A percentile compares a stretch with the other conserved stretches of the same genome.
These are phyloP conservation scores for Seriola dumerili DNA, from an alignment of 2,113 vertebrate species.

Conservation along the genomic window DNA sequence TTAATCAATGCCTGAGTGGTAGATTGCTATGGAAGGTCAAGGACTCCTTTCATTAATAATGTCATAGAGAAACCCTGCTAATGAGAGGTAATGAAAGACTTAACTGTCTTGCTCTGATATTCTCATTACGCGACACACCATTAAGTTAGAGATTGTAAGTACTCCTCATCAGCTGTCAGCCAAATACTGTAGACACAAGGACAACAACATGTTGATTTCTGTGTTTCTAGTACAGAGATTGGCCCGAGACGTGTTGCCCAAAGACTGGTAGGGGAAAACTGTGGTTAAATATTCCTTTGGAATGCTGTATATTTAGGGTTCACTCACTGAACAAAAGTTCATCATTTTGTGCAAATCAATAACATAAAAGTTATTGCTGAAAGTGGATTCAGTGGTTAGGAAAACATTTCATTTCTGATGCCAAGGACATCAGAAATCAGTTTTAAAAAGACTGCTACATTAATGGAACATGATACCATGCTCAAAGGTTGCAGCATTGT, in stretches of 20 bases:
- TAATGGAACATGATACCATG: no score
- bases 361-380: no score
- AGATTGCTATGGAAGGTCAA: slow-evolving; percentile 74
- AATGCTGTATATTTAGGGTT: no score
- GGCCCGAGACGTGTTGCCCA: not conserved
- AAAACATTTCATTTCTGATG: no score
- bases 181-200: not conserved
- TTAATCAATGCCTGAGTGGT: slow-evolving; percentile 72
- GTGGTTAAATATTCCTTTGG: not conserved
- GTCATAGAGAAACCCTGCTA: slow-evolving; percentile 62
- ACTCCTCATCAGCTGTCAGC: slow-evolving; percentile 7
- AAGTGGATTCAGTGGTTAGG: no score
- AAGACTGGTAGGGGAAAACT: not conserved
- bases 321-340: no score
- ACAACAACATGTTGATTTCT: not conserved
- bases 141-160: slow-evolving; percentile 9
- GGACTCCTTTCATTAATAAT: slow-evolving; percentile 73
- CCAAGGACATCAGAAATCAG: no score
- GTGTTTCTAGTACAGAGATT: not conserved
- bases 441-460: no score
- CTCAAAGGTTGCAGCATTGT: no score
- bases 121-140: slow-evolving; percentile 39
- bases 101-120: slow-evolving; percentile 42
- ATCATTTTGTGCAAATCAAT: no score
- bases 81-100: slow-evolving; percentile 66